Percentiles rank a stretch among this genome's conserved stretches.
These are phyloP conservation scores for Frankliniella intonsa DNA, from an alignment of 2,888 invertebrate genomes.

Conservation along the genomic window DNA sequence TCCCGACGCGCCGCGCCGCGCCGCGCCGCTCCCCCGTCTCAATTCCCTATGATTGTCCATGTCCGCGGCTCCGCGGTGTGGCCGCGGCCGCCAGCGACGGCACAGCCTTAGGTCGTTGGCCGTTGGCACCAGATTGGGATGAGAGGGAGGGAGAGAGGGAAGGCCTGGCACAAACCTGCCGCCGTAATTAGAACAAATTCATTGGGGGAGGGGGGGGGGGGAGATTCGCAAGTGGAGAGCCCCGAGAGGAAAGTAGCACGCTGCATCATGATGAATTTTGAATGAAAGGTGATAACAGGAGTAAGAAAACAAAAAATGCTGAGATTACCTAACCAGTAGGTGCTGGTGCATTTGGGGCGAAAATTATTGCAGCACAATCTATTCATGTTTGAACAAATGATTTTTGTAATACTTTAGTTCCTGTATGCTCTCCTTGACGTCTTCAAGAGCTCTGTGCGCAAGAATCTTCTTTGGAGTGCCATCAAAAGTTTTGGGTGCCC, in stretches of 20 bases:
- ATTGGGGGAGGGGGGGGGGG: too few relatives aligned
- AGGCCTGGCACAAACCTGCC: too few relatives aligned
- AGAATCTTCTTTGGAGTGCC: slow-evolving; percentile 59
- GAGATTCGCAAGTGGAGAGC: too few relatives aligned
- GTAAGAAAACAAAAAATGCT: too few relatives aligned
- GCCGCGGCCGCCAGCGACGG: not conserved
- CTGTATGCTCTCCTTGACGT: slow-evolving; percentile 78
- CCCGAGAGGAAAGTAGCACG: too few relatives aligned
- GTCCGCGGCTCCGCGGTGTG: not conserved
- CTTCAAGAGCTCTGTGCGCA: slow-evolving; percentile 71
- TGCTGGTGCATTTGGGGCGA: too few relatives aligned
- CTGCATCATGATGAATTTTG: too few relatives aligned
- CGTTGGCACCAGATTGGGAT: not conserved
- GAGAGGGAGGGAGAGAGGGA: not conserved
- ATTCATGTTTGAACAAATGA: slow-evolving; percentile 54
- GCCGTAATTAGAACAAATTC: too few relatives aligned
- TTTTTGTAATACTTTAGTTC: slow-evolving; percentile 77
- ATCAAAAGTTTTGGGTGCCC: slow-evolving; percentile 62
- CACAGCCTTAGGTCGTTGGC: not conserved
- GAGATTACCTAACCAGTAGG: too few relatives aligned
- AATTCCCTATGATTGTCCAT: slow-evolving; percentile 15
- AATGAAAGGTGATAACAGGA: too few relatives aligned
- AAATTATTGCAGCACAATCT: too few relatives aligned
- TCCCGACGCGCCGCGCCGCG: not conserved
- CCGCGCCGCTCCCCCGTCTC: not conserved